These are phyloP conservation scores for Pharmacophagus antenor DNA, from an alignment of 2,888 invertebrate genomes.

Conservation along the genomic window DNA sequence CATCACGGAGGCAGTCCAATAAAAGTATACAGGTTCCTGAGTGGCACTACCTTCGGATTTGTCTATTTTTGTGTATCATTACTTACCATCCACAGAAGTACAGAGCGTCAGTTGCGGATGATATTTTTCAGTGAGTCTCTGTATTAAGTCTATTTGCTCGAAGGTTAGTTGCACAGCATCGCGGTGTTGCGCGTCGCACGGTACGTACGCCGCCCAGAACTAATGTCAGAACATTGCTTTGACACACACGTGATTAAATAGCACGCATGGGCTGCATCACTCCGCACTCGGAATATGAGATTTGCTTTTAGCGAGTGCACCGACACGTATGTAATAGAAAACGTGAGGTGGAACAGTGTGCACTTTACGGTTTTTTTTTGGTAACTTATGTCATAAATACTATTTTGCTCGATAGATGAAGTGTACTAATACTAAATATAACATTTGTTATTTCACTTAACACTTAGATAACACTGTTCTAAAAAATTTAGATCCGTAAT, in stretches of 20 bases:
- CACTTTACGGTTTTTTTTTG: slow-evolving; percentile 14
- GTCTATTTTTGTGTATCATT: too few relatives aligned
- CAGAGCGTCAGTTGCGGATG: slow-evolving; percentile 88
- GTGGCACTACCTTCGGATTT: too few relatives aligned
- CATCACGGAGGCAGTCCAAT: too few relatives aligned
- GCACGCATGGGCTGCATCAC: slow-evolving; percentile 50
- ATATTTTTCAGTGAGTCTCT: slow-evolving; percentile 89
- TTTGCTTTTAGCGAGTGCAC: slow-evolving; percentile 45
- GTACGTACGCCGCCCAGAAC: slow-evolving; percentile 94
- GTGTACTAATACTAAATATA: too few relatives aligned
- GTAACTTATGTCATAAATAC: too few relatives aligned
- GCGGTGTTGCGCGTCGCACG: slow-evolving; percentile 89
- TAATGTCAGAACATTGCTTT: slow-evolving; percentile 58
- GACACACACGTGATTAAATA: slow-evolving; percentile 58
- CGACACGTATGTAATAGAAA: slow-evolving; percentile 47
- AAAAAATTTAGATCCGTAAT: too few relatives aligned
- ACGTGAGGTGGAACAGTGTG: slow-evolving; percentile 42
- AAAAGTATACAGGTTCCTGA: too few relatives aligned
- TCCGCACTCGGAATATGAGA: slow-evolving; percentile 52
- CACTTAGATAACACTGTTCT: too few relatives aligned
- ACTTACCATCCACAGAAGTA: slow-evolving; percentile 88
- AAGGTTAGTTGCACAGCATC: slow-evolving; percentile 92
- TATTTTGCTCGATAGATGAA: too few relatives aligned
- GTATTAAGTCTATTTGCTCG: slow-evolving; percentile 92
- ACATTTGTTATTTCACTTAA: too few relatives aligned